Base-by-base conservation (phyloP, 2,888 invertebrate genomes). In the Lycocerus yunnanus region DNA sequence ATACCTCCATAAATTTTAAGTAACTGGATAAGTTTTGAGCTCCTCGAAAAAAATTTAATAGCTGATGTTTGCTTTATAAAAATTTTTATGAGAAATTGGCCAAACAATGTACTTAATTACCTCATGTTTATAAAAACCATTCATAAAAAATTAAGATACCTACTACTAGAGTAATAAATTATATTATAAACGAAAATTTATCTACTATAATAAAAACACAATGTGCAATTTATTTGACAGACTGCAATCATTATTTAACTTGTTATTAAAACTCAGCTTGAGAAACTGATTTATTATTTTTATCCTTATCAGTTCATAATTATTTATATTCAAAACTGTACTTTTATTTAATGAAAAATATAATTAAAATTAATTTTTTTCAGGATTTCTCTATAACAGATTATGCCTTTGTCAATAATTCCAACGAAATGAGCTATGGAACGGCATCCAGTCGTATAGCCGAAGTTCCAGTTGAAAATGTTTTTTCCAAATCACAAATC, bases 401-500 rank as follows among this genome's bases (percentile, higher is more conserved):
- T 11, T 43, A 43, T n/a, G n/a, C n/a, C 6, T 43, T 43, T 43
- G 4, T n/a, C 58, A 63, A 63, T 20, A 63, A 15, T 63, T 16
- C 20, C 61, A 63, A 63, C 61, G 61, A 63, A 16, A 15, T 63
- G 16, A 72, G 76, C 58, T 72, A 70, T 61, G 71, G 73, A 15
- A 73, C 69, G 5, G 73, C 73, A 15, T 77, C 77, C 68, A 84
- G 84, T 79, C 83, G 84, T 73, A 82, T 84, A 69, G 83, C 86
- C 9, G 87, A 87, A 71, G 84, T 87, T 71, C 88, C 88, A 58
- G 89, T 92, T 81, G 91, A 92, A 87, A 90, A 88, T 82, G 89
- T 91, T 78, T 90, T 90, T 21, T 87, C 92, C 65, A 92, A 93
- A 81, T 90, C 91, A 81, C 92, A 92, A 84, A 90, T 93, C 65